phyloP scores from a whole-genome alignment of 2,113 vertebrate species.

The Larimichthys crocea region DNA sequence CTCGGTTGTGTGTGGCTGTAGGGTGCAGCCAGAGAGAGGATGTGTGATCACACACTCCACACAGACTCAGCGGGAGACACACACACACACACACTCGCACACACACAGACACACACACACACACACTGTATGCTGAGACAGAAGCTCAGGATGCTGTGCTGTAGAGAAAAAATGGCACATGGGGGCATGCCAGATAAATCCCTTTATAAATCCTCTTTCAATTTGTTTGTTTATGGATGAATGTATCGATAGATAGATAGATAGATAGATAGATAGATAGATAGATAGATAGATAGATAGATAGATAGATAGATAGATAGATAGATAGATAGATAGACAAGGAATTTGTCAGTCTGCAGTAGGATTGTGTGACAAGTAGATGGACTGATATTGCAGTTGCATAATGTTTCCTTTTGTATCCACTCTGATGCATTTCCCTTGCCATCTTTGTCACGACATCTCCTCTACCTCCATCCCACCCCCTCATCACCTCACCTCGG shows the following conservation, averaged over 20 bases:
- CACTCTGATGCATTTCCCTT: constrained; percentile 29
- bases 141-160: constrained; percentile 69
- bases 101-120: constrained; percentile 11
- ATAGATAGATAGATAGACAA: constrained; percentile 12
- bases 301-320: constrained; percentile 29
- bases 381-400: constrained; percentile 40
- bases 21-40: constrained; percentile 72
- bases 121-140: constrained; percentile 61
- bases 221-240: constrained; percentile 54
- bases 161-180: constrained; percentile 67
- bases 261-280: constrained; percentile 18
- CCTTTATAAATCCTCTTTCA: constrained; percentile 65
- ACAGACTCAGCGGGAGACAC: constrained; percentile 57
- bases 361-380: constrained; percentile 12
- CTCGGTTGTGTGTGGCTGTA: constrained; percentile 64
- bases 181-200: constrained; percentile 55
- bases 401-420: constrained; percentile 45
- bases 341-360: not conserved
- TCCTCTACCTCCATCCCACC: constrained; percentile 5
- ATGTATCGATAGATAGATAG: constrained; percentile 12
- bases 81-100: constrained; percentile 16
- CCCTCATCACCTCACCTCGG: constrained; percentile 8
- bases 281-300: constrained; percentile 24
- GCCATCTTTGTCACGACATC: constrained; percentile 35
- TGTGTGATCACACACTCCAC: constrained; percentile 77